Base-by-base conservation (phyloP, 2,888 invertebrate genomes). In the Sepiola atlantica region DNA sequence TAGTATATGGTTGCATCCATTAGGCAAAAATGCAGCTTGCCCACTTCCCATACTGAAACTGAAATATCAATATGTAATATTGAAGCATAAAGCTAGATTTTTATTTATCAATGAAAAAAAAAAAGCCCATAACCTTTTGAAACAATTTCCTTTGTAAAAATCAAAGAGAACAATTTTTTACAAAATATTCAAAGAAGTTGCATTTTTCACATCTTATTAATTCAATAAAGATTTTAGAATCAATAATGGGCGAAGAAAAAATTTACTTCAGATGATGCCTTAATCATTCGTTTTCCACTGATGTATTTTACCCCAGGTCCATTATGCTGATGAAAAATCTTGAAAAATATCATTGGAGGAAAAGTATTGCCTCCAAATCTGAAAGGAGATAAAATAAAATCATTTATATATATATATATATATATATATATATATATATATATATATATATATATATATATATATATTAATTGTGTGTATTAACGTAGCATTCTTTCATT, bases 261-360 rank as follows among this genome's bases (percentile, higher is more conserved):
- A 32, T 35, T 35, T 54, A 97, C 97, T 95, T 96, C 97, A 93
- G 97, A 95, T 14, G 96, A 96, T 91, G 97, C 96, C 94, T 97
- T 96, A 55, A 97, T 97, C 94, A 97, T 96, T 95, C 96, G 96
- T 95, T 96, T 96, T 12, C 97, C 97, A 96, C 97, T 97, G 90
- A 97, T 95, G 95, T 97, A 97, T 94, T 97, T 97, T 12, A 97
- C 96, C 20, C 96, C 96, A 94, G 96, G 94, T 16, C 96, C 96
- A 28, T 95, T 95, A 28, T 95, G 95, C 93, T 95, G 96, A 24
- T 96, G 94, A 94, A 96, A 97, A 16, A 97, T 96, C 95, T 97
- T 97, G 95, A 97, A 97, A 95, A 96, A 97, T 91, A 97, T 97
- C 96, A 97, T 96, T 0, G 97, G 97, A n/a, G 97, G 97, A 94